Evolutionary conservation across 1,140 invertebrate species (phyloP).

Genomic region (Stenopsyche tienmushanensis): DNA sequence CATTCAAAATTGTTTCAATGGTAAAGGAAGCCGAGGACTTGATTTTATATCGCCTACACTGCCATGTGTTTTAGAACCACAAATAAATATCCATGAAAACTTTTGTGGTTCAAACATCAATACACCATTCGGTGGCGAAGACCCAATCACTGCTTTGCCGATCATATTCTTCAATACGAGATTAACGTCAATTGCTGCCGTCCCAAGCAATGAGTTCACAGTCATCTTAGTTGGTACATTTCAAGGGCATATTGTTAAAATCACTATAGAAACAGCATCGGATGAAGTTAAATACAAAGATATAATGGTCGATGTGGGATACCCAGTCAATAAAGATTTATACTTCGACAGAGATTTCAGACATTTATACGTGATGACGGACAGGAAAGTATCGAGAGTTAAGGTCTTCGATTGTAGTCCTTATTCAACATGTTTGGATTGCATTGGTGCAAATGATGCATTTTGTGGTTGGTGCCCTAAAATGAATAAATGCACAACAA

Average conservation of each 20-base stretch:
- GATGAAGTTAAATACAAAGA: conserved; percentile 79
- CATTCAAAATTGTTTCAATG: conserved; percentile 87
- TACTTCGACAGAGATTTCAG: conserved; percentile 76
- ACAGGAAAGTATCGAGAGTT: conserved; percentile 77
- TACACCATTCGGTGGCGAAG: no score
- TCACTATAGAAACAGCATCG: conserved; percentile 76
- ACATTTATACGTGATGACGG: conserved; percentile 85
- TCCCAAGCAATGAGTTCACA: conserved; percentile 86
- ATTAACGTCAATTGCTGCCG: conserved; percentile 80
- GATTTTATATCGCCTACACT: conserved; percentile 83
- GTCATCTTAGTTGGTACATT: conserved; percentile 88
- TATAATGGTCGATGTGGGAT: conserved; percentile 71
- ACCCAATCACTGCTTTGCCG: no score
- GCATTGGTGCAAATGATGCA: conserved; percentile 81
- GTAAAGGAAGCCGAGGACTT: conserved; percentile 75
- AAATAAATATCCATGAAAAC: no score
- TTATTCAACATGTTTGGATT: conserved; percentile 80
- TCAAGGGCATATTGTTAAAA: conserved; percentile 84
- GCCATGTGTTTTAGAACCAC: no score
- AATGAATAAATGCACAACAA: conserved; percentile 87
- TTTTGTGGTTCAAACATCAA: no score
- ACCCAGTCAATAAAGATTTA: conserved; percentile 74
- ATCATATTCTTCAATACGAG: no score
- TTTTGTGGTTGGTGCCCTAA: conserved; percentile 93
- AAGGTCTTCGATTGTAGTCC: conserved; percentile 85